Evolutionary conservation across 2,888 invertebrate species (phyloP).

Genomic region (Cheilosia vulpina): DNA sequence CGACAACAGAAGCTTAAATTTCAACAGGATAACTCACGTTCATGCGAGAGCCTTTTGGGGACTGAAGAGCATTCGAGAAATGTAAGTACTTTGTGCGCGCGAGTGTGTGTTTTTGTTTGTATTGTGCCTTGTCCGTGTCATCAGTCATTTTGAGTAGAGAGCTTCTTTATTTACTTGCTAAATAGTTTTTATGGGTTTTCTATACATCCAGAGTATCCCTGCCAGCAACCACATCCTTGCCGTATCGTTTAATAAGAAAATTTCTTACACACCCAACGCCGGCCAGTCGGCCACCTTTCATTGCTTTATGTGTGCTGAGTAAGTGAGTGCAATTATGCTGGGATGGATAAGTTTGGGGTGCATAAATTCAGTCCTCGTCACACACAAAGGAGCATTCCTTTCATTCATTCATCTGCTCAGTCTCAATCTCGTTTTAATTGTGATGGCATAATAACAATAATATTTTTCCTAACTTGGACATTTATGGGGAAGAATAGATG

Average conservation of each 20-base stretch:
- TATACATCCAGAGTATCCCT: conserved; percentile 1
- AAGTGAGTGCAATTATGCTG: conserved; percentile 52
- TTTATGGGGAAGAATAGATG: conserved; percentile 37
- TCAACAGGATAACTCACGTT: conserved; percentile 84
- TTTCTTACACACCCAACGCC: not conserved
- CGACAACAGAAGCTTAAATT: conserved; percentile 79
- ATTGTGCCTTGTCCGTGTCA: conserved; percentile 74
- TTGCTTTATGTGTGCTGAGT: conserved; percentile 1
- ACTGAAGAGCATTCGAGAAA: conserved; percentile 83
- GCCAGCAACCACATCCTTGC: conserved; percentile 8
- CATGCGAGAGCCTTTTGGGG: conserved; percentile 84
- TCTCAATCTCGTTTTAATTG: conserved; percentile 55
- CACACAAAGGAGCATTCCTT: conserved; percentile 43
- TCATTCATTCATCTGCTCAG: conserved; percentile 25
- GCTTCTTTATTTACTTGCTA: conserved; percentile 66
- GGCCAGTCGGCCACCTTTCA: not conserved
- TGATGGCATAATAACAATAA: conserved; percentile 54
- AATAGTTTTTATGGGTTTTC: conserved; percentile 69
- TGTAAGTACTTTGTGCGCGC: conserved; percentile 83
- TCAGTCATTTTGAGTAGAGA: conserved; percentile 76
- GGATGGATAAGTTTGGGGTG: conserved; percentile 46
- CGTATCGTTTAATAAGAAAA: conserved; percentile 37
- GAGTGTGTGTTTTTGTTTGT: conserved; percentile 59
- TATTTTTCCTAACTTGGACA: conserved; percentile 65
- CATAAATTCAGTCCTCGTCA: conserved; percentile 48